Evolutionary conservation across 2,797 vertebrate species (phyloP).

Genomic region (Oceanodroma leucorhoa): DNA sequence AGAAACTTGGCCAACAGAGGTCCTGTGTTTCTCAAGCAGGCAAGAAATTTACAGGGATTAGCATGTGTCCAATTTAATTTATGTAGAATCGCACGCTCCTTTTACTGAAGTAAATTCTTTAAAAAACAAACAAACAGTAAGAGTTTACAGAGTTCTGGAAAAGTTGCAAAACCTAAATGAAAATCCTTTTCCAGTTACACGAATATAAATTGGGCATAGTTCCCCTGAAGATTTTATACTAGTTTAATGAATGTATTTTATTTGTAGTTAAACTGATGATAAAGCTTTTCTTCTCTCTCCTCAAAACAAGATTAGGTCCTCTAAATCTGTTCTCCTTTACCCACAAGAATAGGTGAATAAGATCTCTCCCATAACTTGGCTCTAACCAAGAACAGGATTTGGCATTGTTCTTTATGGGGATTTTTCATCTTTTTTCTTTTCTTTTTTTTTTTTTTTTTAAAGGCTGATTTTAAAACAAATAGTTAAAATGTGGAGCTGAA

Average conservation of each 20-base stretch:
- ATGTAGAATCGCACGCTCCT: background rate
- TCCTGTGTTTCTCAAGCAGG: background rate
- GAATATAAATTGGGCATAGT: constrained; percentile 1
- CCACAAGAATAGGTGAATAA: background rate
- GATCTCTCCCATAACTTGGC: background rate
- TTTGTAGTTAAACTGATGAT: background rate
- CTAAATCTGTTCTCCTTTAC: background rate
- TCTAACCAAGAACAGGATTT: background rate
- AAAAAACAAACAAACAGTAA: background rate
- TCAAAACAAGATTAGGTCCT: background rate
- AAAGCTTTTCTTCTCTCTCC: background rate
- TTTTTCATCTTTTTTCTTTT: constrained; percentile 9
- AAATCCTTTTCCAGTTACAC: background rate
- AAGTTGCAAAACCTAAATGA: background rate
- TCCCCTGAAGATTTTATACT: constrained; percentile 2
- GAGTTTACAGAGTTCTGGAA: background rate
- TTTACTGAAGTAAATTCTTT: background rate
- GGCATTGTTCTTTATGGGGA: background rate
- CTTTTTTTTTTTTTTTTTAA: background rate
- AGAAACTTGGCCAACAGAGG: background rate
- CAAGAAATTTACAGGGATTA: constrained; percentile 5
- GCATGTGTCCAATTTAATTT: background rate
- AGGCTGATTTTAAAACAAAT: constrained; percentile 56
- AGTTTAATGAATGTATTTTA: background rate
- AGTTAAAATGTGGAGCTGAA: constrained; percentile 55